Evolutionary conservation across 2,797 vertebrate species (phyloP).

Genomic region (Falco naumanni): DNA sequence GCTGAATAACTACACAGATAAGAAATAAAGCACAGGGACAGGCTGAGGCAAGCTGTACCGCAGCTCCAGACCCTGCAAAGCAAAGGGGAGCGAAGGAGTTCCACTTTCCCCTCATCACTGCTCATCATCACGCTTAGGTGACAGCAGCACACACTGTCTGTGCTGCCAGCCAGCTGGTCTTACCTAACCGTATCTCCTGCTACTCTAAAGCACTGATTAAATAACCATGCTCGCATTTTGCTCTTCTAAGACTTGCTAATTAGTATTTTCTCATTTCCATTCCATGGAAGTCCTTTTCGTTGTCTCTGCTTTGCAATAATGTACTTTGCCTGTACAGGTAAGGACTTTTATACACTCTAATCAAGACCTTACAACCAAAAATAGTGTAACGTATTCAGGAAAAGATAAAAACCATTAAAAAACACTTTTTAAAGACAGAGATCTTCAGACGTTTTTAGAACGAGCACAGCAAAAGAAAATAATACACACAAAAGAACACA

Average conservation of each 20-base stretch:
- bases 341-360: neutral
- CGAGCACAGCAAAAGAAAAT: neutral
- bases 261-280: neutral
- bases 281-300: fast-evolving
- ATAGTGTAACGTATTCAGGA: neutral
- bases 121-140: neutral
- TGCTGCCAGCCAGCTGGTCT: neutral
- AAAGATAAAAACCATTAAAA: neutral
- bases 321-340: neutral
- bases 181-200: neutral
- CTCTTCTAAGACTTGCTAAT: neutral
- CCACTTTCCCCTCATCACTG: neutral
- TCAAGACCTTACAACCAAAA: neutral
- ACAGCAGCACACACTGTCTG: neutral
- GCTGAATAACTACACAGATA: neutral
- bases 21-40: neutral
- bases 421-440: neutral
- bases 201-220: neutral
- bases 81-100: neutral
- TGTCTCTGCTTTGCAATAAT: neutral
- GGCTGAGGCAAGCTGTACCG: neutral
- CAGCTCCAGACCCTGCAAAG: neutral
- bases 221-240: neutral
- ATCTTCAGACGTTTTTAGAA: neutral
- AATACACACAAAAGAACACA: neutral